Percentiles rank a stretch among this genome's conserved stretches.
phyloP scores from a whole-genome alignment of 1,140 invertebrate species.

The Platorchestia sp. region DNA sequence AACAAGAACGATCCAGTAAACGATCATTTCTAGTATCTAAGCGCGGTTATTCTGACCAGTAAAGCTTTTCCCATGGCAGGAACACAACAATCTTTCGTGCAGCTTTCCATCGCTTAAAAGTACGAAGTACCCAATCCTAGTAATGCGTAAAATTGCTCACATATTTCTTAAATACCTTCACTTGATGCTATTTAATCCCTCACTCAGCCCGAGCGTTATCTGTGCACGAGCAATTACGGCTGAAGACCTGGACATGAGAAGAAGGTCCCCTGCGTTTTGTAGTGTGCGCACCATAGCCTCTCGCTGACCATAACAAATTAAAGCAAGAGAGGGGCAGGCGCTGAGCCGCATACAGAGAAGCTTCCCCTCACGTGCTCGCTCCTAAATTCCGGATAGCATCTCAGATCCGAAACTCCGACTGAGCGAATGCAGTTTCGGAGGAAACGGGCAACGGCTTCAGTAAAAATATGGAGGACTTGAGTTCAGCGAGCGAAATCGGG shows the following conservation, averaged over 20 bases:
- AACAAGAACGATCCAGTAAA: too few relatives aligned
- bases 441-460: not conserved
- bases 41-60: too few relatives aligned
- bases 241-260: not conserved
- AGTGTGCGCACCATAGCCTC: not conserved
- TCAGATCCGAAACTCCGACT: not conserved
- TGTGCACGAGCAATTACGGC: not conserved
- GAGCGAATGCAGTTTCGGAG: not conserved
- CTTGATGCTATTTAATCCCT: not conserved
- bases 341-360: not conserved
- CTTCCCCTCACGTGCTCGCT: not conserved
- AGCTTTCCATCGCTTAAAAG: too few relatives aligned
- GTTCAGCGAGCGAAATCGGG: not conserved
- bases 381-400: constrained; percentile 10
- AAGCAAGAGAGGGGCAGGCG: not conserved
- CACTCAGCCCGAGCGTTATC: not conserved
- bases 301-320: constrained; percentile 43
- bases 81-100: too few relatives aligned
- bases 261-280: not conserved
- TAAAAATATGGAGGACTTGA: not conserved
- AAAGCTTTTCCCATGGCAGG: too few relatives aligned
- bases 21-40: too few relatives aligned
- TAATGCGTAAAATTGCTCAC: too few relatives aligned
- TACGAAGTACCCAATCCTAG: too few relatives aligned
- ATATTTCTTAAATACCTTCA: too few relatives aligned